phyloP scores from a whole-genome alignment of 2,113 vertebrate species.

The Bothrops jararaca region DNA sequence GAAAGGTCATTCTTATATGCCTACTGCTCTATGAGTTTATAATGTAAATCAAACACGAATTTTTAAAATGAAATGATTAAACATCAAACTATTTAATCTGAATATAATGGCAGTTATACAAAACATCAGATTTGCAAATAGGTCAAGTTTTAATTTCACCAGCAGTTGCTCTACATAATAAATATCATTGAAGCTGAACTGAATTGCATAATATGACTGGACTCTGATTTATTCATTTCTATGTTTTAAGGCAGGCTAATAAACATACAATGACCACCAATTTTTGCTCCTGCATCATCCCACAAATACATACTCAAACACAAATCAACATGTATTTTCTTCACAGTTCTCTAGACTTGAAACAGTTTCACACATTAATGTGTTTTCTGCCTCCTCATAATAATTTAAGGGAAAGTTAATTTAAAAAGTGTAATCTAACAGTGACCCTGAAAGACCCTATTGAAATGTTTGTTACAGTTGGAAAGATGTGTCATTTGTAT shows the following conservation, averaged over 20 bases:
- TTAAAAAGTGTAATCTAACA: conserved; percentile 13
- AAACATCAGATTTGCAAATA: not conserved
- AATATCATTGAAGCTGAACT: not conserved
- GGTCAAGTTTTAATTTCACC: not conserved
- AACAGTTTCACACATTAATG: conserved; percentile 28
- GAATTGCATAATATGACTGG: not conserved
- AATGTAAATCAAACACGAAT: not conserved
- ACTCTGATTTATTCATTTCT: not conserved
- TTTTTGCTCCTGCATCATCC: not conserved
- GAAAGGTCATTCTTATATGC: no score
- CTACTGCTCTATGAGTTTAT: not conserved
- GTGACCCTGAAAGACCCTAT: not conserved
- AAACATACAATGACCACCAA: not conserved
- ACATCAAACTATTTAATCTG: not conserved
- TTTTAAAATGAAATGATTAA: not conserved
- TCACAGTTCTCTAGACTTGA: not conserved
- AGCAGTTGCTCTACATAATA: not conserved
- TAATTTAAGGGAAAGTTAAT: not conserved
- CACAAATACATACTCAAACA: not conserved
- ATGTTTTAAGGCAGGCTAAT: not conserved
- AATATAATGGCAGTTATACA: not conserved
- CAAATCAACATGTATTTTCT: not conserved
- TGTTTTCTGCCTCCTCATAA: conserved; percentile 14
- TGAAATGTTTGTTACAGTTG: not conserved
- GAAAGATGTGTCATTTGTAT: not conserved